Evolutionary conservation across 2,797 vertebrate species (phyloP).

Genomic region (Chromis chromis): DNA sequence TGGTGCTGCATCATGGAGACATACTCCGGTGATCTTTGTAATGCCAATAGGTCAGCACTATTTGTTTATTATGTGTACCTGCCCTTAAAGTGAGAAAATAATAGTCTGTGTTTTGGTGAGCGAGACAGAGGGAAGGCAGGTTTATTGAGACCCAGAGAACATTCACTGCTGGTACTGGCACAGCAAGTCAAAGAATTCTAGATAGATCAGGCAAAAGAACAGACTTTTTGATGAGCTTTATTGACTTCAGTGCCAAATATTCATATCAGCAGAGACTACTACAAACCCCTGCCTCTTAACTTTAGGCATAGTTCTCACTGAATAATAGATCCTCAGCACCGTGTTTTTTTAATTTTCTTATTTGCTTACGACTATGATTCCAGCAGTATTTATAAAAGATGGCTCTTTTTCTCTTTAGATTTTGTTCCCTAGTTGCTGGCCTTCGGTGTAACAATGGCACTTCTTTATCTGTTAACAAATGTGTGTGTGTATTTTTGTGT

Average conservation of each 20-base stretch:
- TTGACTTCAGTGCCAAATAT: slow-evolving; percentile 21
- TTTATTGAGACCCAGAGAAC: slow-evolving; percentile 15
- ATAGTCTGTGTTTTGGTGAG: slow-evolving; percentile 17
- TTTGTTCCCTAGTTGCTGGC: not conserved
- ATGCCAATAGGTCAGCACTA: slow-evolving; percentile 54
- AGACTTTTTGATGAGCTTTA: slow-evolving; percentile 16
- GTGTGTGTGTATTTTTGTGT: slow-evolving; percentile 55
- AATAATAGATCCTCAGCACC: not conserved
- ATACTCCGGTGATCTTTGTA: slow-evolving; percentile 56
- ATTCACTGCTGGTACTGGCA: slow-evolving; percentile 32
- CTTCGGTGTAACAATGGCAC: not conserved
- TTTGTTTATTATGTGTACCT: slow-evolving; percentile 62
- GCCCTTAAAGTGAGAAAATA: slow-evolving; percentile 28
- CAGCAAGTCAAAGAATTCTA: slow-evolving; percentile 13
- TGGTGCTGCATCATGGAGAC: slow-evolving; percentile 33
- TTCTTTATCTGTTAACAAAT: slow-evolving; percentile 56
- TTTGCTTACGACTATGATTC: slow-evolving; percentile 8
- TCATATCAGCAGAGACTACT: slow-evolving; percentile 5
- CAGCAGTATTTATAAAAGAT: not conserved
- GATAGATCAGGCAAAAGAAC: slow-evolving; percentile 17
- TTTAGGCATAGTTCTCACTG: not conserved
- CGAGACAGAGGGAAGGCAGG: not conserved
- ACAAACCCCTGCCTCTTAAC: no score
- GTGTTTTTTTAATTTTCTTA: not conserved
- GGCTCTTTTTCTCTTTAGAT: not conserved